phyloP scores from a whole-genome alignment of 1,140 invertebrate genomes.

The Eumeta japonica region DNA sequence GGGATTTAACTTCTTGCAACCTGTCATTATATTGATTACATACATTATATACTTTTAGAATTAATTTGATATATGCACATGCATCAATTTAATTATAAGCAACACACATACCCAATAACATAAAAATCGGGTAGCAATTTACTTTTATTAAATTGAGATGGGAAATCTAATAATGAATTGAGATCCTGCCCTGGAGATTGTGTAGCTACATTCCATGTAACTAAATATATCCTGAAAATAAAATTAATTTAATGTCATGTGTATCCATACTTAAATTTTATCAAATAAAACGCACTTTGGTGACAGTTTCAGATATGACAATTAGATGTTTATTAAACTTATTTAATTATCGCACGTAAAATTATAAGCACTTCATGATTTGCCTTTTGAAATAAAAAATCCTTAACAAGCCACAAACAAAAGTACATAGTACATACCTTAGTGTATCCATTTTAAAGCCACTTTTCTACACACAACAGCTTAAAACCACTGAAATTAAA shows the following conservation, averaged over 20 bases:
- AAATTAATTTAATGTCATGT: too few relatives aligned
- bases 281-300: conserved; percentile 3
- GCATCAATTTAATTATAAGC: not conserved
- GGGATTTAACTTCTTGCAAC: conserved; percentile 88
- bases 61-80: not conserved
- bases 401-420: too few relatives aligned
- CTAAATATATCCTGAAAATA: conserved; percentile 67
- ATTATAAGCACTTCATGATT: conserved; percentile 2
- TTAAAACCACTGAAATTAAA: too few relatives aligned
- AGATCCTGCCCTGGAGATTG: conserved; percentile 70
- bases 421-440: conserved; percentile 19
- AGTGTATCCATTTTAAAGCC: conserved; percentile 40
- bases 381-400: too few relatives aligned
- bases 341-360: too few relatives aligned
- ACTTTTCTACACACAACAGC: too few relatives aligned
- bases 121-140: conserved; percentile 76
- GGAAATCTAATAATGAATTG: conserved; percentile 67
- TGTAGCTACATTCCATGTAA: conserved; percentile 85
- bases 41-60: not conserved
- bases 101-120: conserved; percentile 67
- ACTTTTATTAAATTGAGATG: conserved; percentile 55
- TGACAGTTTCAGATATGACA: not conserved
- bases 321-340: too few relatives aligned
- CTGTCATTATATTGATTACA: conserved; percentile 47
- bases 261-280: too few relatives aligned